phyloP scores from a whole-genome alignment of 2,113 vertebrate species.

The Phycodurus eques region DNA sequence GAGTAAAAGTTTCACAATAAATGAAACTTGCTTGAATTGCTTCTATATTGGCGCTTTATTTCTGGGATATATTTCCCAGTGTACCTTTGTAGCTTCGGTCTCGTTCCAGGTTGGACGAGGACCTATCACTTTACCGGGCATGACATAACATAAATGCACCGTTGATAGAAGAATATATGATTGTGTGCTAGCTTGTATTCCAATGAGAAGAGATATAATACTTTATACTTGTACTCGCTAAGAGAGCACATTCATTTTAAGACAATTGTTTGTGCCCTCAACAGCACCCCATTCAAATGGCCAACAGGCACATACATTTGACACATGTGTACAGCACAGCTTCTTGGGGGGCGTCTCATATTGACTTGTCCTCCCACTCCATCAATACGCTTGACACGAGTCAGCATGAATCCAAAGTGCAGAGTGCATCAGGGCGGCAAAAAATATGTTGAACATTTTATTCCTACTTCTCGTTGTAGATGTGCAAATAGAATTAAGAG shows the following conservation, averaged over 20 bases:
- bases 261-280: slow-evolving; percentile 1
- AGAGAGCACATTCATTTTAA: neutral
- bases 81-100: slow-evolving; percentile 67
- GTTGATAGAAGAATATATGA: slow-evolving; percentile 7
- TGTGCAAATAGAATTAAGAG: slow-evolving; percentile 46
- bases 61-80: slow-evolving; percentile 53
- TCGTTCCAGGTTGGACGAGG: slow-evolving; percentile 51
- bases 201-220: slow-evolving; percentile 22
- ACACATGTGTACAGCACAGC: slow-evolving; percentile 27
- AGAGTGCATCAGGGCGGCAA: slow-evolving; percentile 24
- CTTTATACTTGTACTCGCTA: slow-evolving; percentile 9
- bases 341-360: slow-evolving; percentile 27
- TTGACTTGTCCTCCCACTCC: slow-evolving; percentile 50
- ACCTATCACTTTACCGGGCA: slow-evolving; percentile 52
- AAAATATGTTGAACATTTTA: slow-evolving; percentile 37
- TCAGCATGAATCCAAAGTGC: slow-evolving; percentile 32
- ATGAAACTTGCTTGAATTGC: slow-evolving; percentile 48
- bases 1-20: slow-evolving; percentile 48
- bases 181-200: slow-evolving; percentile 25
- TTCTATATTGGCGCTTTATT: slow-evolving; percentile 47
- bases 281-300: slow-evolving; percentile 7
- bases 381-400: slow-evolving; percentile 60
- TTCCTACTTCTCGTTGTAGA: slow-evolving; percentile 36
- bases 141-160: slow-evolving; percentile 40
- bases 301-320: slow-evolving; percentile 9